These are phyloP conservation scores for Aleadryas rufinucha DNA, from an alignment of 2,113 vertebrate genomes.

Conservation along the genomic window DNA sequence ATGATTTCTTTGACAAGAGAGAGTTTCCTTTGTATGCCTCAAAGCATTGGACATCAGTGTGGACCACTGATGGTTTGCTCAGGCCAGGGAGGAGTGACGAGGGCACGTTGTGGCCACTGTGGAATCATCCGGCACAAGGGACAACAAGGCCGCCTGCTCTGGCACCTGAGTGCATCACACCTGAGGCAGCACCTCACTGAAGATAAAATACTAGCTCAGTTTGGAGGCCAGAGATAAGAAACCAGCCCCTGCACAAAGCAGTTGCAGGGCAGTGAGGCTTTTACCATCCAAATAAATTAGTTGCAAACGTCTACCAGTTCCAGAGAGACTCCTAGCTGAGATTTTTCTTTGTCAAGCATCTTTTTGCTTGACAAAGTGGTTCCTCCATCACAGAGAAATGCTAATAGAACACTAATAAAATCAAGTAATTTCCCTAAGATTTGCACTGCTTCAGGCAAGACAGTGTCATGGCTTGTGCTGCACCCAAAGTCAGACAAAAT, in stretches of 20 bases:
- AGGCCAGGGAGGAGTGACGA: background rate
- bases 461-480: background rate
- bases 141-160: accelerated
- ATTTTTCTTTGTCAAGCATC: background rate
- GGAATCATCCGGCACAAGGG: background rate
- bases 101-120: accelerated
- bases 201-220: background rate
- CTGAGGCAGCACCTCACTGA: background rate
- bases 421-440: background rate
- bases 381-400: background rate
- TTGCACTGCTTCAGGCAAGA: background rate
- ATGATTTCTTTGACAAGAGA: background rate
- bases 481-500: background rate
- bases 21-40: background rate
- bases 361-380: background rate
- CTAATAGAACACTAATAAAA: background rate
- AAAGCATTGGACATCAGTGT: background rate
- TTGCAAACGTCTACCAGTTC: background rate
- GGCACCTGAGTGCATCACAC: background rate
- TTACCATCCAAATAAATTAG: background rate
- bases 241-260: background rate
- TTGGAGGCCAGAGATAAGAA: background rate
- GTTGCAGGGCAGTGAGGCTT: background rate
- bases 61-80: background rate
- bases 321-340: background rate